Conservation (phyloP, 2,797 vertebrate species). For the Silurus aristotelis region DNA sequence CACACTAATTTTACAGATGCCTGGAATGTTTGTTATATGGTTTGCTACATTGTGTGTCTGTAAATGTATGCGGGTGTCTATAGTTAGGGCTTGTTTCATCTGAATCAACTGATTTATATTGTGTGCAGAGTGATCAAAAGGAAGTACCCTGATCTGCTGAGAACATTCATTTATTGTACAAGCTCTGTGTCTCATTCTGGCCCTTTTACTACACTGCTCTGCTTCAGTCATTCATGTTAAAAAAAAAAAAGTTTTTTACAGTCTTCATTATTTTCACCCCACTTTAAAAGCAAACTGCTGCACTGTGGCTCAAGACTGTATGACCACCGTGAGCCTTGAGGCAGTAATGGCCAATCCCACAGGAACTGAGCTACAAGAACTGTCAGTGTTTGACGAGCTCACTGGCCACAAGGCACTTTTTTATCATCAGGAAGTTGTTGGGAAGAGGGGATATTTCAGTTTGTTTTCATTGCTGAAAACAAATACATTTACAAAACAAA, state of each 20-base stretch:
- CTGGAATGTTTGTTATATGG: constrained; percentile 23
- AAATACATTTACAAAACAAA: constrained; percentile 20
- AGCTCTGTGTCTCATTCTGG: constrained; percentile 41
- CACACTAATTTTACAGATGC: constrained; percentile 21
- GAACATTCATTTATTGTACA: constrained; percentile 59
- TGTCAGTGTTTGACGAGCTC: constrained; percentile 57
- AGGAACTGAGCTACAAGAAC: constrained; percentile 60
- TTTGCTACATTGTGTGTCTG: constrained; percentile 59
- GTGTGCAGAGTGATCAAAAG: constrained; percentile 63
- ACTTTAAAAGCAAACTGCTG: constrained; percentile 25
- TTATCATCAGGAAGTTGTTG: constrained; percentile 69
- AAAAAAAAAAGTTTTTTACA: constrained; percentile 58
- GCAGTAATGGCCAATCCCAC: constrained; percentile 52
- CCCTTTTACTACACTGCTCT: constrained; percentile 6
- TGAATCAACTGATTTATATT: constrained; percentile 71
- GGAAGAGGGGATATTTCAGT: constrained; percentile 63
- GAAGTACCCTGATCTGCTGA: constrained; percentile 67
- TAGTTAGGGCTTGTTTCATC: constrained; percentile 61
- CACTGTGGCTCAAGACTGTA: constrained; percentile 35
- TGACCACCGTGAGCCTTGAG: constrained; percentile 50
- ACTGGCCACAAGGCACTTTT: constrained; percentile 56
- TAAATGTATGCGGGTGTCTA: constrained; percentile 52
- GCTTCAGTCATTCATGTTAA: constrained; percentile 38
- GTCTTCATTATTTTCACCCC: constrained; percentile 47
- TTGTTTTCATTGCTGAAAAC: constrained; percentile 65